Percentiles rank a stretch among this genome's conserved stretches.
Conservation (phyloP, 2,113 vertebrate genomes). For the Catharus minimus region DNA sequence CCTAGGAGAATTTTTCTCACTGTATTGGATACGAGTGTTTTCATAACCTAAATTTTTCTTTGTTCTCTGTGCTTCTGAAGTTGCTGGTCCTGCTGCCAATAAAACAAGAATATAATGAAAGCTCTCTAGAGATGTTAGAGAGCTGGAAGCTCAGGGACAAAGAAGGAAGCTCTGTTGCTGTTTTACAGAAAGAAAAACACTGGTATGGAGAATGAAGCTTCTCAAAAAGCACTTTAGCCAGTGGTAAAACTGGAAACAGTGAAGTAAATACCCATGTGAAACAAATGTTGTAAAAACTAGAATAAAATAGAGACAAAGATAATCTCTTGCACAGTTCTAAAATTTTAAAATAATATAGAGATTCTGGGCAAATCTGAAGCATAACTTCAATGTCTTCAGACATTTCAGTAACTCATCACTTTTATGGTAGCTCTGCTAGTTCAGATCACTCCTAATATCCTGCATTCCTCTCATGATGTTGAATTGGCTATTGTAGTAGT, state of each 20-base stretch:
- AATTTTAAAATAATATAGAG: not conserved
- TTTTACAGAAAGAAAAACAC: not conserved
- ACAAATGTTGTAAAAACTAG: not conserved
- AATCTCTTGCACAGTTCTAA: not conserved
- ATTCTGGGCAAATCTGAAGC: not conserved
- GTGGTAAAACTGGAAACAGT: not conserved
- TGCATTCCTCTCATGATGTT: slow-evolving; percentile 8
- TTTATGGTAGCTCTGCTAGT: not conserved
- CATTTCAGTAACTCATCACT: not conserved
- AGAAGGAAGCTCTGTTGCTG: not conserved
- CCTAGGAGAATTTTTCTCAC: not conserved
- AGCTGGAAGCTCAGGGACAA: not conserved
- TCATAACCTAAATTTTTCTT: not conserved
- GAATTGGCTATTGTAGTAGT: slow-evolving; percentile 48
- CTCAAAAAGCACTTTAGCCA: not conserved
- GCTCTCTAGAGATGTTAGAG: not conserved
- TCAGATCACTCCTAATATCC: not conserved
- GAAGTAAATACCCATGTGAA: not conserved
- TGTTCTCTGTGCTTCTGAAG: slow-evolving; percentile 11
- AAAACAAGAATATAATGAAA: slow-evolving; percentile 14
- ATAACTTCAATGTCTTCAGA: not conserved
- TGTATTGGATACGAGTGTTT: not conserved
- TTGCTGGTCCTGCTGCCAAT: not conserved
- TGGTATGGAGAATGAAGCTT: not conserved
- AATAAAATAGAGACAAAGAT: not conserved